phyloP scores from a whole-genome alignment of 1,140 invertebrate species.

The Gonatopus flavifemur region DNA sequence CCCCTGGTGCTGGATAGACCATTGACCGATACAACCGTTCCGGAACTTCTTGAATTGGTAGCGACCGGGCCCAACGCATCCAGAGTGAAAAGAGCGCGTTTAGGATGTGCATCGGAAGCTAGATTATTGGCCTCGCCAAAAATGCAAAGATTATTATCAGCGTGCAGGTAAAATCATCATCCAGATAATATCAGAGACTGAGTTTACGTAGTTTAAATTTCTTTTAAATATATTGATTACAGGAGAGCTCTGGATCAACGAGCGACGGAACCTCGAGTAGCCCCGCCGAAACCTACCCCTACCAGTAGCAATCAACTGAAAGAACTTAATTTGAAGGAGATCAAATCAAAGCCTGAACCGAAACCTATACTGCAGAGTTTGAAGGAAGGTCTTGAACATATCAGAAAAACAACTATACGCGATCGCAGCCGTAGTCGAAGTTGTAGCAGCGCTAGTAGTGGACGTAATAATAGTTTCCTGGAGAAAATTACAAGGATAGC shows the following conservation, averaged over 20 bases:
- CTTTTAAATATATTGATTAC: conserved; percentile 23
- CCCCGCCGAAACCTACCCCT: conserved; percentile 42
- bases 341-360: conserved; percentile 49
- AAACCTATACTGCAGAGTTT: conserved; percentile 52
- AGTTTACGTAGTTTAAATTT: neutral
- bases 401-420: conserved; percentile 49
- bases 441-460: conserved; percentile 18
- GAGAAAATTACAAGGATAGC: conserved; percentile 53
- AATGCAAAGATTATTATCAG: conserved; percentile 53
- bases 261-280: conserved; percentile 50
- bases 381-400: conserved; percentile 50
- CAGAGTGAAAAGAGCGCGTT: conserved; percentile 47
- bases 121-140: conserved; percentile 51
- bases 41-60: conserved; percentile 51
- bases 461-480: conserved; percentile 40
- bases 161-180: conserved; percentile 54
- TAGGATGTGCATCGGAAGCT: conserved; percentile 51
- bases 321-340: conserved; percentile 49
- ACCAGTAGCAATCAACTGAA: conserved; percentile 39
- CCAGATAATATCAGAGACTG: too few relatives aligned
- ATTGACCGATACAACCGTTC: conserved; percentile 42
- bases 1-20: conserved; percentile 50
- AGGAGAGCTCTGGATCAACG: conserved; percentile 53
- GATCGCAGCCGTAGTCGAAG: conserved; percentile 45
- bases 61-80: conserved; percentile 51